phyloP scores from a whole-genome alignment of 2,797 vertebrate species.

The Tenualosa ilisha region DNA sequence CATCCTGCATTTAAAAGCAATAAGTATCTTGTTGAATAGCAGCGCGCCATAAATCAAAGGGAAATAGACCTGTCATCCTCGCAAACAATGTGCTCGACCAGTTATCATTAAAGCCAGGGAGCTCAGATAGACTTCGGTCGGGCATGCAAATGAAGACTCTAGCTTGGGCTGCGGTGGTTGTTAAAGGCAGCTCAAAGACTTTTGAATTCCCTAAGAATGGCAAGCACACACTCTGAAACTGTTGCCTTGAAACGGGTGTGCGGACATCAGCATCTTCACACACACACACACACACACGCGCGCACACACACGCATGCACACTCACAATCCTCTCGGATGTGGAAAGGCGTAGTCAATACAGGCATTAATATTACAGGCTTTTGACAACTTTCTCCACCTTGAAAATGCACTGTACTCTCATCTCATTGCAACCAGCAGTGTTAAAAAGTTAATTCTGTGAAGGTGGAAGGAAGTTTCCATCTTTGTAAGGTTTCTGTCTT shows the following conservation, averaged over 20 bases:
- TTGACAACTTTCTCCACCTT: neutral
- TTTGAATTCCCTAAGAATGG: neutral
- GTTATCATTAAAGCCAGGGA: slow-evolving; percentile 68
- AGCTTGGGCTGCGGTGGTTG: neutral
- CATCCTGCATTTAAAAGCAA: slow-evolving; percentile 72
- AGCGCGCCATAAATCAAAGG: slow-evolving; percentile 72
- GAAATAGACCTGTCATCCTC: slow-evolving; percentile 72
- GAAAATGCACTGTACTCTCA: neutral
- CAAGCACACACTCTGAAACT: neutral
- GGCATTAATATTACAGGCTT: neutral
- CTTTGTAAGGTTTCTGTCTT: neutral
- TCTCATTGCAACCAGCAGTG: neutral
- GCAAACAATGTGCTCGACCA: slow-evolving; percentile 71
- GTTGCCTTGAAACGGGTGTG: neutral
- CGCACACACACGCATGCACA: neutral
- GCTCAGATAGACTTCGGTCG: neutral
- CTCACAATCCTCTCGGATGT: neutral
- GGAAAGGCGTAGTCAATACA: neutral
- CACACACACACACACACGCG: neutral
- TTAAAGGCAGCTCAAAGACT: neutral
- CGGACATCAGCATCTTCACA: neutral
- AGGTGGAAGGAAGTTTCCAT: too few species aligned
- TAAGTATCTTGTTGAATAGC: slow-evolving; percentile 73
- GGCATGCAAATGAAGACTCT: neutral
- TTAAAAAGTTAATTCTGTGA: neutral